Percentiles rank a stretch among this genome's conserved stretches.
Conservation (phyloP, 2,113 vertebrate genomes). For the Perca flavescens region DNA sequence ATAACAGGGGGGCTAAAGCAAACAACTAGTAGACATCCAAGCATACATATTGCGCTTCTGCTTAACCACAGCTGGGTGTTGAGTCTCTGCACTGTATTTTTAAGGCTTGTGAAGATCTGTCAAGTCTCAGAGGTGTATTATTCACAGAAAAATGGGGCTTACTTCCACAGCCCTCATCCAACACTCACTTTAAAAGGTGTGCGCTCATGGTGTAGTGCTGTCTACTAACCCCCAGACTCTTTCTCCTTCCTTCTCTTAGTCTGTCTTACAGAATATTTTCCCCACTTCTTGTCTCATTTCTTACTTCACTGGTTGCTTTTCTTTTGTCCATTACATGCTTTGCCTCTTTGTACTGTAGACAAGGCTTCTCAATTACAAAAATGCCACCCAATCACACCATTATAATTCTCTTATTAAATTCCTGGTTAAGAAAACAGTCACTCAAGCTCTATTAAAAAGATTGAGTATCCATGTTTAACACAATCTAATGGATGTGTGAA, state of each 20-base stretch:
- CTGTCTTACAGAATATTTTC: conserved; percentile 6
- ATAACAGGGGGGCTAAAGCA: conserved; percentile 47
- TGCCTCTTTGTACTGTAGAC: conserved; percentile 16
- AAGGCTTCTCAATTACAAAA: conserved; percentile 38
- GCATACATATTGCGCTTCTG: conserved; percentile 23
- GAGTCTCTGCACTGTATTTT: conserved; percentile 59
- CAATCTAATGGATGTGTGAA: conserved; percentile 80
- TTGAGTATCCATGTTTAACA: conserved; percentile 75
- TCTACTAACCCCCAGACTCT: conserved; percentile 24
- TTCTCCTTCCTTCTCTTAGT: not conserved
- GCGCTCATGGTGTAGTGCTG: conserved; percentile 36
- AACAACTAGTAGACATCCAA: conserved; percentile 49
- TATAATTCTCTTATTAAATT: conserved; percentile 74
- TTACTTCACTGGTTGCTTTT: not conserved
- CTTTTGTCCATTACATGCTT: conserved; percentile 22
- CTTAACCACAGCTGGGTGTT: conserved; percentile 45
- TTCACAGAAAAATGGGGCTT: conserved; percentile 68
- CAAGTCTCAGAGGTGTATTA: conserved; percentile 65
- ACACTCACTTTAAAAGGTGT: conserved; percentile 62
- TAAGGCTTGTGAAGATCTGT: conserved; percentile 58
- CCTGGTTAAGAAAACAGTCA: conserved; percentile 54
- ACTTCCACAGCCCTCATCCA: conserved; percentile 58
- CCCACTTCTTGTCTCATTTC: not conserved
- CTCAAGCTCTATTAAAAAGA: conserved; percentile 81
- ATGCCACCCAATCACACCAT: conserved; percentile 50